Evolutionary conservation across 2,797 vertebrate species (phyloP).

Genomic region (Sebastes taczanowskii): DNA sequence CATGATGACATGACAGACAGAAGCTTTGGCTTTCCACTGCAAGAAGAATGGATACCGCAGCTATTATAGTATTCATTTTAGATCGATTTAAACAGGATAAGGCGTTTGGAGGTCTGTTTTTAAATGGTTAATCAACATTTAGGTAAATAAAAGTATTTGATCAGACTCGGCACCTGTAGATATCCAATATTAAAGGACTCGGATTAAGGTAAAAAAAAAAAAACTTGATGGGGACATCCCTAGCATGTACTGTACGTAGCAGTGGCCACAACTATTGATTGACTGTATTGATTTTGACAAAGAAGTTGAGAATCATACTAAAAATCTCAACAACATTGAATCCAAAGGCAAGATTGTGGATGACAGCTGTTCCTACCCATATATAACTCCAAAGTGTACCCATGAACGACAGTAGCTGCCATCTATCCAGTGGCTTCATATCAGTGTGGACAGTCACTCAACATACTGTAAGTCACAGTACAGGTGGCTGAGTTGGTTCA

Average conservation of each 20-base stretch:
- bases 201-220: not conserved
- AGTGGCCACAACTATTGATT: constrained; percentile 45
- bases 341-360: constrained; percentile 55
- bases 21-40: too few species aligned
- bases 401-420: constrained; percentile 15
- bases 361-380: constrained; percentile 12
- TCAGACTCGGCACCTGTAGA: not conserved
- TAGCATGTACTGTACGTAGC: not conserved
- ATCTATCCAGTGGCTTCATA: constrained; percentile 9
- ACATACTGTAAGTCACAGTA: not conserved
- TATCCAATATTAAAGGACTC: not conserved
- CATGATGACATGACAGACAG: too few species aligned
- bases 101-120: too few species aligned
- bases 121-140: not conserved
- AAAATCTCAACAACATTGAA: constrained; percentile 60
- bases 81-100: too few species aligned
- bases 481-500: not conserved
- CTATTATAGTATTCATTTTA: too few species aligned
- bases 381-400: constrained; percentile 35
- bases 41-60: too few species aligned
- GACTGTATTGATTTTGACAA: constrained; percentile 44
- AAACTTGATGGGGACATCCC: not conserved
- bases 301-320: constrained; percentile 33
- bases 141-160: not conserved
- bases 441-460: not conserved